Evolutionary conservation across 2,888 invertebrate species (phyloP), one percentile per base, ranked within the genome.

Genomic region (Sarcophaga carnaria): DNA sequence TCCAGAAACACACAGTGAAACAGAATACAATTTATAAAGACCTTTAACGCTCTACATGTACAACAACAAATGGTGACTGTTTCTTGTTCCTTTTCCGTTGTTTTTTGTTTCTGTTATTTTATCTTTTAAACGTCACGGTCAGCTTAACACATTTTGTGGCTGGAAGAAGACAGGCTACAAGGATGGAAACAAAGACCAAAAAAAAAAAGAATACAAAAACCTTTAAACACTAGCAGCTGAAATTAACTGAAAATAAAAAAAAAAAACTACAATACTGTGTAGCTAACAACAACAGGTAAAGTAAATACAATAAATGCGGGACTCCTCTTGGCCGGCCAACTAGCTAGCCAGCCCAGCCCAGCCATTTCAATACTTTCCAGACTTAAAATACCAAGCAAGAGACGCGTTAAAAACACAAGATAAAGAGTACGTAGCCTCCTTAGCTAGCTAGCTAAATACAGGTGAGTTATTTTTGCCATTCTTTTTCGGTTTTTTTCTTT

Each of bases 111-210:
- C 47, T 37, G 45, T 85, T 82, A 79, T 59, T 75, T 86, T 87
- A 84, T 84, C 84, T 84, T 37, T 12, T 79, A 79, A 82, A 72
- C 78, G 84, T 87, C 87, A 87, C 81, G 87, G 81, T 81, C 87
- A 81, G 84, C 84, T 87, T 87, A 87, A 87, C 87, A 87, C 87
- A 81, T 87, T 87, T 81, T 84, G 81, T 81, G 81, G 67, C 75
- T 54, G 54, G 17, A 54, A 54, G 54, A 54, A 17, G 45, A 78
- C 20, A 62, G n/a, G 22, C 62, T 17, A 62, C 14, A 62, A 62
- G n/a, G 22, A 62, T 22, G n/a, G 11, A 11, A 62, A 62, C 4
- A 62, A 62, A 62, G 22, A 4, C n/a, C 62, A 62, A 20, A 59
- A 5, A 59, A 20, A 59, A 5, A 59, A 14, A 59, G 17, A 59